Evolutionary conservation across 2,888 invertebrate species (phyloP).

Genomic region (Rhimphoctona megacephalus): DNA sequence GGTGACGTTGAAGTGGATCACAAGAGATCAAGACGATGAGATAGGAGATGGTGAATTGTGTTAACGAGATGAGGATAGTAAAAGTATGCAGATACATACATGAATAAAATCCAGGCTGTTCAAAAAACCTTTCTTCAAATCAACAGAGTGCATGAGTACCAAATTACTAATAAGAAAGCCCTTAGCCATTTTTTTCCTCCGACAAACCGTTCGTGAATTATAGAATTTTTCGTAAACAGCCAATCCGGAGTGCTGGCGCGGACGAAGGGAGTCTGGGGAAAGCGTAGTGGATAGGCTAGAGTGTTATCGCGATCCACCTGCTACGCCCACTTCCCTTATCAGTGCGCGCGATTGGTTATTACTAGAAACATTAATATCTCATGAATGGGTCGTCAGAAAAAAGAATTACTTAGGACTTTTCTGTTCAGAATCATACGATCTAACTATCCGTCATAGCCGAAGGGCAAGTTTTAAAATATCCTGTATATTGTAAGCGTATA

Average conservation of each 20-base stretch:
- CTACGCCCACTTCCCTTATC: neutral
- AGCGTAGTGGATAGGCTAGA: neutral
- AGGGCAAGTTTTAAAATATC: neutral
- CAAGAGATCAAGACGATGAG: constrained; percentile 54
- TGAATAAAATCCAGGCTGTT: neutral
- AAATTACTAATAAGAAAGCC: neutral
- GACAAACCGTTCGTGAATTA: neutral
- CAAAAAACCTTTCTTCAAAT: neutral
- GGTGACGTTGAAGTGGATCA: constrained; percentile 52
- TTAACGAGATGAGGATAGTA: constrained; percentile 29
- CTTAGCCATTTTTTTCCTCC: neutral
- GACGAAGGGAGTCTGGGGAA: neutral
- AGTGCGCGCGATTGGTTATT: neutral
- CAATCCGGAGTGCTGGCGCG: neutral
- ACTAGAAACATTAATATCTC: neutral
- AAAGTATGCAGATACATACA: constrained; percentile 13
- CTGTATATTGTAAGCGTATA: constrained; percentile 4
- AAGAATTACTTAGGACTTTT: neutral
- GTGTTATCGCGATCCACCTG: neutral
- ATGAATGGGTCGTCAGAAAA: neutral
- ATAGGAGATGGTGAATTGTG: constrained; percentile 51
- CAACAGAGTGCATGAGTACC: neutral
- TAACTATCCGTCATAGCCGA: neutral
- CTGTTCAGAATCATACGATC: neutral
- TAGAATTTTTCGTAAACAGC: neutral